Base-by-base conservation (phyloP, 1,140 invertebrate species). In the Hyles vespertilio region DNA sequence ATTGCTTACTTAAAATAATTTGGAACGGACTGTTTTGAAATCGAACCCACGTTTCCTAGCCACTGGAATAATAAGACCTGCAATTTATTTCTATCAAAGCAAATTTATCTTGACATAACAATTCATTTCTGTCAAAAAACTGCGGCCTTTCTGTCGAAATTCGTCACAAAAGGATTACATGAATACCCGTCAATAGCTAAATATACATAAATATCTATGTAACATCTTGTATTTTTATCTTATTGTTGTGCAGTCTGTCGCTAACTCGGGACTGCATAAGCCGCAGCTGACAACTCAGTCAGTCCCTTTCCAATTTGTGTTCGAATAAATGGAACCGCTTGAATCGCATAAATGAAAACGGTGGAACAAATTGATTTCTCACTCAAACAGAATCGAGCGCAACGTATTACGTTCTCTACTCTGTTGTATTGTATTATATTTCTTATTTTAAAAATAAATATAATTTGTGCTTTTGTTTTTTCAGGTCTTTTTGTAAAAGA, bases 331-430 rank as follows among this genome's bases (percentile, higher is more conserved):
- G 75, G 74, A 76, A 84, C 67, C 69, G 67, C 66, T 79, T 70
- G 74, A 69, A 74, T 80, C 73, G 74, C 75, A 84, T 80, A 84
- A 84, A 84, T 81, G 81, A 81, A 84, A 81, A 75, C 72, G 77
- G 74, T 74, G 72, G 79, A 80, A 80, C 77, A 77, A 84, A 84
- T 84, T 84, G 81, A 84, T 81, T 81, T 81, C 81, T 81, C 81
- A 81, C 75, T 84, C 81, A 78, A 80, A 81, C 67, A 81, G 78
- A 79, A 79, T 72, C 70, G 69, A 58, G 65, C 68, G 67, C 58
- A 57, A 67, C 50, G 60, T 63, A 61, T 67, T 63, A 62, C 65
- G 44, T 22, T 47, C 53, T 34, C 44, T 60, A 65, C 50, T 51
- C 52, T 61, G 36, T 40, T 40, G 36, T 40, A 40, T 22, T 22